Base-by-base conservation (phyloP, 2,888 invertebrate genomes). In the Lasioglossum vierecki region DNA sequence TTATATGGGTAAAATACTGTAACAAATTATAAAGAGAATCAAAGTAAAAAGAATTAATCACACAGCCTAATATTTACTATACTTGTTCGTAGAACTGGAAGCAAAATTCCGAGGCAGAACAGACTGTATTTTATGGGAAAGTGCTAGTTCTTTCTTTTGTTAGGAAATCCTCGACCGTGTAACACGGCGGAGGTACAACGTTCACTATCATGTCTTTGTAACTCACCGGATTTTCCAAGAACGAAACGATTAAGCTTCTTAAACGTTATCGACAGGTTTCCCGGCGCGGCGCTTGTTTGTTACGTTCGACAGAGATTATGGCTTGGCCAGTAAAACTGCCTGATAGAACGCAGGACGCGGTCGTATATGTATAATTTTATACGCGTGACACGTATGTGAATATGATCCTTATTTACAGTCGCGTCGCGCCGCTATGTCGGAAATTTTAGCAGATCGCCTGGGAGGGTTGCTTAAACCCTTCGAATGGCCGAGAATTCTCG, bases 401-500 rank as follows among this genome's bases (percentile, higher is more conserved):
- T 87, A 82, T 63, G 80, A 78, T 84, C 76, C 84, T 85, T 82
- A 85, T 83, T 84, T 86, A 90, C 83, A 74, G 84, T 80, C 80
- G 60, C 57, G 22, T 84, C 74, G 83, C 68, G 82, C 75, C 39
- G 66, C 73, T 71, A 72, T 60, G 75, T 57, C 72, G 74, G 73
- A 76, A 80, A 84, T 86, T 88, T 88, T 83, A 82, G 60, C 77
- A 74, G 68, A 83, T 84, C 75, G 76, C 68, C 49, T 70, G 41
- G 70, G 39, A 68, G 80, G 75, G 71, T 53, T 60, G 75, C 73
- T 72, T 85, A 79, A 80, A 78, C 81, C 75, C 81, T 77, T 81
- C 78, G 86, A 85, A 88, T 85, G 75, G 80, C 82, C 78, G n/a
- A 76, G 84, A 85, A 90, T 88, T 88, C 74, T 79, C 72, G 57